Base-by-base conservation (phyloP, 2,797 vertebrate species). In the Bovichtus variegatus region DNA sequence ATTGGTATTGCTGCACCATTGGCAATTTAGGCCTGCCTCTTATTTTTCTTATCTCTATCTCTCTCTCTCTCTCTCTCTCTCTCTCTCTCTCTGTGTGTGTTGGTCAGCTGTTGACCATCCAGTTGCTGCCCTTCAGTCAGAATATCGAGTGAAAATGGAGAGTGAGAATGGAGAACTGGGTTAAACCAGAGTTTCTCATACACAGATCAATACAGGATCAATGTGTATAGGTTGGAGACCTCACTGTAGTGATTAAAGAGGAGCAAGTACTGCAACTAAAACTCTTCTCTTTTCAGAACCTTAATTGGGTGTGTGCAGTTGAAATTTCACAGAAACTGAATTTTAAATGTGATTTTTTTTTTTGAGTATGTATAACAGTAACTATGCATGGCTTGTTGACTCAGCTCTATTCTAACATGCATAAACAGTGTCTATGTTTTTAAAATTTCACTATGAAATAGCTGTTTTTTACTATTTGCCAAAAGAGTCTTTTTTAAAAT, bases 171-270 rank as follows among this genome's bases (percentile, higher is more conserved):
- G 54, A 84, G 85, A 87, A 89, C 78, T 81, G 73, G 79, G 83
- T 81, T 87, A 83, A 87, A 88, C 50, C 83, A 54, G 83, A 90
- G 89, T 93, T 93, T 92, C 93, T 94, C 93, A 94, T 88, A 80
- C 87, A 73, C 82, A 60, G 83, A 89, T 94, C 93, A 71, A 93
- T 94, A 82, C 49, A 5, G 61, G 85, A 93, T 94, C 93, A 91
- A 93, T 94, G 83, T 68, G 82, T 91, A 84, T 92, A 92, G 93
- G 92, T 91, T 84, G 87, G 85, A 92, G 81, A 89, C 84, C 84
- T 89, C 83, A 41, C 85, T 66, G 76, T 76, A 85, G 90, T 91
- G 91, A 93, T 94, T 92, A 92, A 83, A 84, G 85, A 70, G 61
- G 53, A 86, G 86, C 44, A 29, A 63, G 77, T 47, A 41, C 78